Percentiles rank a stretch among this genome's conserved stretches.
phyloP scores from a whole-genome alignment of 2,888 invertebrate genomes.

The Conistra vaccinii region DNA sequence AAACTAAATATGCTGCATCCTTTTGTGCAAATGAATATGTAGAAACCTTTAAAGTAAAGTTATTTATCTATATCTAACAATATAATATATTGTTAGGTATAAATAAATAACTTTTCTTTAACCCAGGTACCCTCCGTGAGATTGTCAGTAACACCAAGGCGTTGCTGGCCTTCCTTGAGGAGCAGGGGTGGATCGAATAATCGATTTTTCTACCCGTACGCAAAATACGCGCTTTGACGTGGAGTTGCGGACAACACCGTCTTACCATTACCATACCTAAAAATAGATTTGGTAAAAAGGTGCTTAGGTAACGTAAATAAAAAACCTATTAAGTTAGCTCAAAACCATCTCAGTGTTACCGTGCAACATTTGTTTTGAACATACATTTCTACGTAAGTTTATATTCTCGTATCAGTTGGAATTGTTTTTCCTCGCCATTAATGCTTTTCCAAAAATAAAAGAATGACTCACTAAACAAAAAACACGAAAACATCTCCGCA shows the following conservation, averaged over 20 bases:
- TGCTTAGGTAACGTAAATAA: neutral
- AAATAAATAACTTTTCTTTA: no score
- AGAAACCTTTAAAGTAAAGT: neutral
- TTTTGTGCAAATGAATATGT: constrained; percentile 6
- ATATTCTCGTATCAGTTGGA: constrained; percentile 1
- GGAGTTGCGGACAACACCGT: neutral
- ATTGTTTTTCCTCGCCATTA: constrained; percentile 18
- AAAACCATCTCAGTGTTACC: neutral
- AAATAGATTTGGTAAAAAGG: neutral
- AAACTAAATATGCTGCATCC: constrained; percentile 22
- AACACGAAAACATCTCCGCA: constrained; percentile 45
- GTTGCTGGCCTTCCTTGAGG: neutral
- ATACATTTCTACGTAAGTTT: constrained; percentile 7
- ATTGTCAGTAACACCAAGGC: neutral
- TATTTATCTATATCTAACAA: neutral
- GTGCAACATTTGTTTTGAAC: neutral
- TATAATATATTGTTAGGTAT: no score
- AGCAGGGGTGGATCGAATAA: neutral
- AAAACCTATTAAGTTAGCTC: neutral
- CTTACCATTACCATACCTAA: no score
- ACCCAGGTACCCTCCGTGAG: neutral
- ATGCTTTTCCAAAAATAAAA: constrained; percentile 35
- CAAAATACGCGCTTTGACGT: neutral
- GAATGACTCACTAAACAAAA: constrained; percentile 19
- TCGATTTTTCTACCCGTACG: neutral